These are phyloP conservation scores for Gerris buenoi DNA, from an alignment of 1,140 invertebrate genomes.

Conservation along the genomic window DNA sequence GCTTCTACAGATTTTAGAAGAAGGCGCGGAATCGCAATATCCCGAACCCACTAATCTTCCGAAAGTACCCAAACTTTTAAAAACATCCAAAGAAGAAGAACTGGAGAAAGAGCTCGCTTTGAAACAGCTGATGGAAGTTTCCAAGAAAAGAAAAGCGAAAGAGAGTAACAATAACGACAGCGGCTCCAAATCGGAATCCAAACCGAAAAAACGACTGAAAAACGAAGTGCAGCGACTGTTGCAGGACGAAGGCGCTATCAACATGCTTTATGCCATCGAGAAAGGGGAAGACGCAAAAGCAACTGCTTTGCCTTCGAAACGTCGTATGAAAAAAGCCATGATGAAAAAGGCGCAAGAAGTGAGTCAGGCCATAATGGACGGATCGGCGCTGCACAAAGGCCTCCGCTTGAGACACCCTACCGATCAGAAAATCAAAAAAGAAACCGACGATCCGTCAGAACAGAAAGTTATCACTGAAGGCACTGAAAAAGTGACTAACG, in stretches of 20 bases:
- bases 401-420: not conserved
- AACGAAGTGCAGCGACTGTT: constrained; percentile 57
- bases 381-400: not conserved
- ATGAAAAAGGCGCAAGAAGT: constrained; percentile 31
- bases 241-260: constrained; percentile 70
- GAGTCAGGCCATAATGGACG: constrained; percentile 38
- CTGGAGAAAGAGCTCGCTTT: constrained; percentile 36
- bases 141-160: constrained; percentile 17
- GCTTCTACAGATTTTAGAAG: constrained; percentile 34
- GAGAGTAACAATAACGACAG: constrained; percentile 10
- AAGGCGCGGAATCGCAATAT: constrained; percentile 29
- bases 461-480: not conserved
- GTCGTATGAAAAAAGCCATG: constrained; percentile 25
- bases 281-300: constrained; percentile 26
- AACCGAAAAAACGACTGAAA: constrained; percentile 34
- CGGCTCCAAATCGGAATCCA: constrained; percentile 11
- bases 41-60: not conserved
- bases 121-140: constrained; percentile 35
- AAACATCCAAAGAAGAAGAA: constrained; percentile 29
- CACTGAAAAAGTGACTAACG: not conserved
- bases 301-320: constrained; percentile 25
- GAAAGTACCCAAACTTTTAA: constrained; percentile 11
- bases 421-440: not conserved
- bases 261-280: constrained; percentile 63
- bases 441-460: not conserved